Evolutionary conservation across 1,140 invertebrate genomes (phyloP), one percentile per base, ranked within the genome.

Genomic region (Calliphora vicina): DNA sequence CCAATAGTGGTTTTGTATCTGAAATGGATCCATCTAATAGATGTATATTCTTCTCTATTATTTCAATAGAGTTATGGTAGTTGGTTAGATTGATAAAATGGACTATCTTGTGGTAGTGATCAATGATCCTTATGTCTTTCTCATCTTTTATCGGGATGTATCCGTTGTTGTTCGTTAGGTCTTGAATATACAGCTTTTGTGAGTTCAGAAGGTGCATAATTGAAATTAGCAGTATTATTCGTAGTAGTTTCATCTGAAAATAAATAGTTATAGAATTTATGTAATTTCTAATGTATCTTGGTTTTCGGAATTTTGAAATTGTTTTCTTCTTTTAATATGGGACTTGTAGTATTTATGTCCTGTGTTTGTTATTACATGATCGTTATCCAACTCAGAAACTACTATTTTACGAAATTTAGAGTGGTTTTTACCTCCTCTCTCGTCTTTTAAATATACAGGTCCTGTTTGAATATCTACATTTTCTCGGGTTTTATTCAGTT

Each of bases 291-390:
- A 71, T 20, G 20, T 71, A n/a, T 71, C 61, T 71, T 23, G 61
- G 35, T 35, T 35, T 35, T 35, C 5, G 35, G 35, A 35, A 73
- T 73, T 73, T 73, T 27, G 71, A 13, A 73, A 73, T 73, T 73
- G 23, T 17, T 29, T 73, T 29, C 25, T 73, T 17, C 25, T 57
- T 29, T 73, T 26, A 25, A 15, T 73, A 15, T 74, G 27, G 15
- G 72, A 74, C 27, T 35, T 74, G 35, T 74, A 74, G 17, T 74
- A 74, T 74, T 74, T 74, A n/a, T n/a, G 27, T 27, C 29, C n/a
- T 9, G 10, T 23, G 15, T 35, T 29, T 35, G 72, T 74, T n/a
- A 35, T 15, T 35, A 35, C 27, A 35, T 35, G 72, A 12, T 74
- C 72, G 15, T 35, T 20, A n/a, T 74, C 72, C 27, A 35, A 35